Conservation (phyloP, 2,888 invertebrate genomes). For the Temnothorax unifasciatus region DNA sequence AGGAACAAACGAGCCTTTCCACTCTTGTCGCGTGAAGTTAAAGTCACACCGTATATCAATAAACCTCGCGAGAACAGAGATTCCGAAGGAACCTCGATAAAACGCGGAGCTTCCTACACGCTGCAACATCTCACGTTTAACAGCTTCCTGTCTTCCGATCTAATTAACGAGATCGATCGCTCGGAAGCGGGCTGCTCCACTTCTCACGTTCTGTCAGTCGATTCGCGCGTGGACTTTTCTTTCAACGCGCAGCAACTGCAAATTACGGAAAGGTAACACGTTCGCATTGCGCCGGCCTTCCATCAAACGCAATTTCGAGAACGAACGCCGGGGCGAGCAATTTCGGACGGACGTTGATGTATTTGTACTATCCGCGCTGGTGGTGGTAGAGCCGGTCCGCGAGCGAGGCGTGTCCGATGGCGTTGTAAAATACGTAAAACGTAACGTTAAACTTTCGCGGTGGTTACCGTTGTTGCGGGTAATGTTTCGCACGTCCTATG, state of each 20-base stretch:
- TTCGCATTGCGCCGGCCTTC: conserved; percentile 46
- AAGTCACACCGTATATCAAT: conserved; percentile 2
- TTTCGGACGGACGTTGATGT: conserved; percentile 70
- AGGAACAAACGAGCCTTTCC: conserved; percentile 39
- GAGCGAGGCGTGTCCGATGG: conserved; percentile 47
- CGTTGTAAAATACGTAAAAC: conserved; percentile 54
- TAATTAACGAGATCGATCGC: conserved; percentile 45
- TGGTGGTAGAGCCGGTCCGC: not conserved
- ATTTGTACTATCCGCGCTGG: conserved; percentile 51
- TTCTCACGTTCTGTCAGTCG: conserved; percentile 45
- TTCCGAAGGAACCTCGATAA: not conserved
- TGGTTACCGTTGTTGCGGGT: conserved; percentile 34
- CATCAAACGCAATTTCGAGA: conserved; percentile 64
- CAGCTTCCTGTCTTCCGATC: conserved; percentile 13
- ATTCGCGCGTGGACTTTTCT: conserved; percentile 55
- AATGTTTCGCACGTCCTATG: conserved; percentile 40
- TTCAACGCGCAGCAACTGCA: conserved; percentile 54
- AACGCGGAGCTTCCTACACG: not conserved
- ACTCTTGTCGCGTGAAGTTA: not conserved
- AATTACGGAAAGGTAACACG: conserved; percentile 62
- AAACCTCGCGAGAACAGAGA: conserved; percentile 8
- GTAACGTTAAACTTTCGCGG: conserved; percentile 43
- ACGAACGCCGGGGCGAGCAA: conserved; percentile 61
- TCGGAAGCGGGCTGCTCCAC: conserved; percentile 2
- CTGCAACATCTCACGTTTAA: not conserved